Evolutionary conservation across 1,140 invertebrate genomes (phyloP), one percentile per base, ranked within the genome.

Genomic region (Procambarus virginalis): DNA sequence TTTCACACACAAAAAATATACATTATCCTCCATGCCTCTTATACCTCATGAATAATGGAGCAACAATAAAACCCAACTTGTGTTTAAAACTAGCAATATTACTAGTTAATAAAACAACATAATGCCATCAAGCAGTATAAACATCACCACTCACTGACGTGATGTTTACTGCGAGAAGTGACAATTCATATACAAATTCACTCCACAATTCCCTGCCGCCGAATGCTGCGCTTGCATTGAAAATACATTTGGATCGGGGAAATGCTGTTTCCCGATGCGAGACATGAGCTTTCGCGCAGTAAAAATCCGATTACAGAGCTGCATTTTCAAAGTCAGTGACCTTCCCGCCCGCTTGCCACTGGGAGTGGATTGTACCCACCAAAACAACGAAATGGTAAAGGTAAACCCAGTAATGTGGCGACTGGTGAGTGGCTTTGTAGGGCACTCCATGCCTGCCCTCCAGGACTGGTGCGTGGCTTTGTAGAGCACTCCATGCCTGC

Each of bases 191-290:
- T 68, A 82, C 80, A 82, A 46, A 82, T 82, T 82, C 80, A 82
- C 34, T 20, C 20, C 80, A 68, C 68, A 82, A 82, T 82, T 82
- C 46, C 58, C 80, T 17, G 34, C 55, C 58, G 46, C 55, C n/a
- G 80, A 46, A 51, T 48, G 64, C 46, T 68, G 22, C 46, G 80
- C 64, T 68, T 82, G 46, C 80, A 82, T 46, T 64, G 80, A 68
- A 82, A 82, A 82, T 82, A 68, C 80, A 82, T 82, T 82, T 68
- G 51, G 58, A 82, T 68, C 80, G 58, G 79, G 51, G 46, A 82
- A 82, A 82, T 68, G 80, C 49, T 68, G 80, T 82, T 82, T 68
- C 14, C 80, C 80, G 58, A 82, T 68, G 55, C 49, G 80, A 82
- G 80, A 68, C 80, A 82, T 82, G 80, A 68, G 80, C 22, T 82